phyloP scores from a whole-genome alignment of 2,888 invertebrate genomes.

The Volucella inflata region DNA sequence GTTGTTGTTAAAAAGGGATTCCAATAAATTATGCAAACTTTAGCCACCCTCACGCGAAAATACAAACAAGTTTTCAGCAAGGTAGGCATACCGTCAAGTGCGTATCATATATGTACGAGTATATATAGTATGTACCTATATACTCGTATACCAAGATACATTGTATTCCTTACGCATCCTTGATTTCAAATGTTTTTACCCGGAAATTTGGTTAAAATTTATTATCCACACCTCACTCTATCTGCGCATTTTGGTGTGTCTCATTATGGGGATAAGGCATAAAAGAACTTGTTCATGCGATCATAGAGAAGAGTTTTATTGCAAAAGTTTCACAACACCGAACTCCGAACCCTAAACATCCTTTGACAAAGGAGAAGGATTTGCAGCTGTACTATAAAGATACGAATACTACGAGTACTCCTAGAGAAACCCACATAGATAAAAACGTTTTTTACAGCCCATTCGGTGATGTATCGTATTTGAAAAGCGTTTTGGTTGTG shows the following conservation, averaged over 20 bases:
- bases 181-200: slow-evolving; percentile 64
- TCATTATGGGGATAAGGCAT: slow-evolving; percentile 65
- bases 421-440: not conserved
- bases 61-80: slow-evolving; percentile 36
- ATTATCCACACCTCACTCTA: slow-evolving; percentile 58
- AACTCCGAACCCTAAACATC: slow-evolving; percentile 10
- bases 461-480: slow-evolving; percentile 68
- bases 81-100: slow-evolving; percentile 40
- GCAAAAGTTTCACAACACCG: slow-evolving; percentile 63
- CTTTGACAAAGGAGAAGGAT: slow-evolving; percentile 20
- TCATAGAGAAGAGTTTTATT: slow-evolving; percentile 73
- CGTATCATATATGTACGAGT: slow-evolving; percentile 21
- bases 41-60: slow-evolving; percentile 40
- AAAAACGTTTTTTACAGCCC: slow-evolving; percentile 57
- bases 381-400: not conserved
- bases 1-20: slow-evolving; percentile 33
- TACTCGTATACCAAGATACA: slow-evolving; percentile 26
- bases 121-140: no score
- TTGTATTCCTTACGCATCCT: slow-evolving; percentile 67
- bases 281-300: slow-evolving; percentile 71
- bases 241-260: not conserved
- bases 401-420: slow-evolving; percentile 7
- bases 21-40: slow-evolving; percentile 65
- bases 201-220: slow-evolving; percentile 71
- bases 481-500: slow-evolving; percentile 70